Evolutionary conservation across 2,113 vertebrate species (phyloP).

Genomic region (Mormyrus lacerda): DNA sequence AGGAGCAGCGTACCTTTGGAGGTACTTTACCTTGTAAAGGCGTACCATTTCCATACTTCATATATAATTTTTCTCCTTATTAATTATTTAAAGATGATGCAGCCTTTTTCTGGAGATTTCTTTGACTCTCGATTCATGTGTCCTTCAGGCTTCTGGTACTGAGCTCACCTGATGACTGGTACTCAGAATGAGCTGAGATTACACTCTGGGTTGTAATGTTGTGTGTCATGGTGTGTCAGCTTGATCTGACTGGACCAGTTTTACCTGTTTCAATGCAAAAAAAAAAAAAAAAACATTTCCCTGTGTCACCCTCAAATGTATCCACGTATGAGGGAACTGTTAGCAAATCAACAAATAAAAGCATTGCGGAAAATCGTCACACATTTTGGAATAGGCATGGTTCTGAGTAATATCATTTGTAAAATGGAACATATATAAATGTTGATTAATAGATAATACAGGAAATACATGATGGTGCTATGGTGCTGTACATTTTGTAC

Average conservation of each 20-base stretch:
- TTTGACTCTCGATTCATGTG: not conserved
- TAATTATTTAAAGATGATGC: not conserved
- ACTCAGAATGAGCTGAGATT: not conserved
- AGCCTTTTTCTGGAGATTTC: not conserved
- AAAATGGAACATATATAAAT: not conserved
- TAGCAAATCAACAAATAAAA: too few relatives aligned
- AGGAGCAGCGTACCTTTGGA: not conserved
- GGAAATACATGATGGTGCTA: not conserved
- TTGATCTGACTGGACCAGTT: slow-evolving; percentile 3
- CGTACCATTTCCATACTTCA: not conserved
- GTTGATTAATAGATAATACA: not conserved
- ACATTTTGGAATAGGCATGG: not conserved
- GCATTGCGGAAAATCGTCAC: not conserved
- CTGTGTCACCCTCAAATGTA: not conserved
- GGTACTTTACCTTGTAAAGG: not conserved
- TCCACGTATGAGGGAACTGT: not conserved
- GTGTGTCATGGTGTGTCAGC: not conserved
- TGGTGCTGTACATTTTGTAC: not conserved
- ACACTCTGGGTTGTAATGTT: not conserved
- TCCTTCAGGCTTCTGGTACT: not conserved
- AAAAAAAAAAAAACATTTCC: not conserved
- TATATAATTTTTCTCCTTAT: not conserved
- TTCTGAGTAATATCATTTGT: not conserved
- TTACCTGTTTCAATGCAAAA: not conserved
- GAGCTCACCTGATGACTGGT: not conserved